Base-by-base conservation (phyloP, 2,888 invertebrate species). In the Drosophila siamana region DNA sequence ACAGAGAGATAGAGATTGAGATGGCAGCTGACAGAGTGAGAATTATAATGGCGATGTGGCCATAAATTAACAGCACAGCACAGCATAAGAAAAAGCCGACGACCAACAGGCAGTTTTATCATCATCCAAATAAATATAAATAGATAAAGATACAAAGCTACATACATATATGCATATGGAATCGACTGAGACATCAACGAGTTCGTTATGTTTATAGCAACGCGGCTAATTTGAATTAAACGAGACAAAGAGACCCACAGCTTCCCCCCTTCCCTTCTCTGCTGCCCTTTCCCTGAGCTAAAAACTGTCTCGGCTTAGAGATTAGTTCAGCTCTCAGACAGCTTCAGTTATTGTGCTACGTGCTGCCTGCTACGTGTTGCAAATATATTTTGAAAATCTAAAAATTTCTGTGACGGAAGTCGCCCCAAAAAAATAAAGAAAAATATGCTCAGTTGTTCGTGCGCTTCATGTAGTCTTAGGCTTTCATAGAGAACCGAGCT, bases 11-110 rank as follows among this genome's bases (percentile, higher is more conserved):
- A 36, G 44, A 13, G 4, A 30, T 22, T 26, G 38, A 38, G 36
- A 7, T n/a, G 19, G 38, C 16, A 22, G 22, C 36, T 38, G 36
- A 54, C 19, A 30, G 30, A 44, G 55, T 82, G 80, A 75, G 83
- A 82, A 80, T 80, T 86, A 73, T 70, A 83, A 82, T 80, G 66
- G 74, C 82, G 48, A 22, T 57, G 69, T 65, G 78, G 65, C 26
- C 78, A 78, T 82, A 82, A 82, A 86, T 78, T 78, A 66, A 47
- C 44, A 30, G 47, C 41, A 36, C 43, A 43, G 51, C 19, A 19
- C 19, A n/a, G n/a, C 38, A 50, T 33, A 52, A 57, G 38, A 48
- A 71, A 24, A 54, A 40, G 33, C 74, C 66, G 65, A 68, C 26
- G 19, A 19, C 19, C 47, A 28, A 59, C 43, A 19, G 55, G 40